A percentile compares a stretch with the other conserved stretches of the same genome.
Evolutionary conservation across 2,113 vertebrate genomes (phyloP).

Genomic region (Sclerurus mexicanus): DNA sequence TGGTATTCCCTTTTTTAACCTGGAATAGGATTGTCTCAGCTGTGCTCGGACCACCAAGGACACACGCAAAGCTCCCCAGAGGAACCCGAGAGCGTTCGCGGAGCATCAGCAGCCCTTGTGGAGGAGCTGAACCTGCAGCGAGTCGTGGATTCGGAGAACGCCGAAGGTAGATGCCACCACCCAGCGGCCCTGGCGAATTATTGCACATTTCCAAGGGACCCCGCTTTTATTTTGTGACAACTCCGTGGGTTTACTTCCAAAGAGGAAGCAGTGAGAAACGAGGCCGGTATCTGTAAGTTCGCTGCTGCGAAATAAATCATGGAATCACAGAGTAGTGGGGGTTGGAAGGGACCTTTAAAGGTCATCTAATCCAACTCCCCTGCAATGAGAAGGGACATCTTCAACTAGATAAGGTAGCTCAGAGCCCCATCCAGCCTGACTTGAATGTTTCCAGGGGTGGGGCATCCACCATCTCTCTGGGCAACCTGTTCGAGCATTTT

Average conservation of each 20-base stretch:
- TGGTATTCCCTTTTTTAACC: not conserved
- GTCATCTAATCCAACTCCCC: not conserved
- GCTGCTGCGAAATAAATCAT: not conserved
- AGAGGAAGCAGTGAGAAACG: not conserved
- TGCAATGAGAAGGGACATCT: not conserved
- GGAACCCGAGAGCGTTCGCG: not conserved
- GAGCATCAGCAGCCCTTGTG: not conserved
- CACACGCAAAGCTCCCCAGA: fast-evolving
- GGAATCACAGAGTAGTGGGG: not conserved
- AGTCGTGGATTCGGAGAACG: not conserved
- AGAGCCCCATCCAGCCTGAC: not conserved
- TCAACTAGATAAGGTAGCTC: not conserved
- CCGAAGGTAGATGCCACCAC: slow-evolving; percentile 38
- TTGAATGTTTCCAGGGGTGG: not conserved
- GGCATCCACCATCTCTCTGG: too few species aligned
- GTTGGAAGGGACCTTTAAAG: not conserved
- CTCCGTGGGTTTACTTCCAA: fast-evolving
- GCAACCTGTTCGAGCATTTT: not conserved
- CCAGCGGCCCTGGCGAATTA: not conserved
- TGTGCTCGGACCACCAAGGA: fast-evolving
- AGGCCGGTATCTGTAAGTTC: fast-evolving
- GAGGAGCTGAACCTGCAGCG: fast-evolving
- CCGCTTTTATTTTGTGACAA: fast-evolving
- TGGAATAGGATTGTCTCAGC: not conserved
- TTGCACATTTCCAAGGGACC: not conserved